Percentiles rank a stretch among this genome's conserved stretches.
phyloP scores from a whole-genome alignment of 2,888 invertebrate species.

The Pseudococcus jackbeardsleyi region DNA sequence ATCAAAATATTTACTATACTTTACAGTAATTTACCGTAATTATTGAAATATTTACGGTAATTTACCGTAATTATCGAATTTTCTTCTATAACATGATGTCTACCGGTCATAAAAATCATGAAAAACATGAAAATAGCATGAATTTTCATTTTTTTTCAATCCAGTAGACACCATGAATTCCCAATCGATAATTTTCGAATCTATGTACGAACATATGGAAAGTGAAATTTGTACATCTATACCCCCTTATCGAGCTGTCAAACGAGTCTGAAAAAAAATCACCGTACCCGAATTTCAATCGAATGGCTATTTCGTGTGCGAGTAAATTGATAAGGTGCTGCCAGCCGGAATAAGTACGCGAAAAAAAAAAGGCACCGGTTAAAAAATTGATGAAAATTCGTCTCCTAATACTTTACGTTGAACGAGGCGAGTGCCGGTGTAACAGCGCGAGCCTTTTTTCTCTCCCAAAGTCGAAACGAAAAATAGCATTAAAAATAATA shows the following conservation, averaged over 20 bases:
- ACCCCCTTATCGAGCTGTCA: neutral
- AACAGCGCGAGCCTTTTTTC: neutral
- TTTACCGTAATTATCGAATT: too few relatives aligned
- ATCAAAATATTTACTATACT: too few relatives aligned
- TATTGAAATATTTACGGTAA: too few relatives aligned
- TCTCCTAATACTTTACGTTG: neutral
- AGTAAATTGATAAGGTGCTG: conserved; percentile 21
- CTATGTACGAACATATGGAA: too few relatives aligned
- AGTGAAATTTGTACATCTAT: too few relatives aligned
- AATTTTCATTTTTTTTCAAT: too few relatives aligned
- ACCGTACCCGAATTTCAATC: neutral
- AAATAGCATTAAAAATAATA: conserved; percentile 26
- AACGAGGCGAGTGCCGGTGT: neutral
- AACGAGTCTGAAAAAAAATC: neutral
- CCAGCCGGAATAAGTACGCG: neutral
- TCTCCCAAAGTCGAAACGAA: neutral
- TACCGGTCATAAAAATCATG: too few relatives aligned
- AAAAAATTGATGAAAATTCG: conserved; percentile 37
- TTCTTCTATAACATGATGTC: too few relatives aligned
- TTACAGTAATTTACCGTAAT: too few relatives aligned
- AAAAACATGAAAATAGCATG: too few relatives aligned
- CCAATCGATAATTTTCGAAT: neutral
- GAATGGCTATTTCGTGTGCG: neutral
- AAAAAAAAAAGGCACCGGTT: neutral
- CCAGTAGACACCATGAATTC: too few relatives aligned